Percentiles rank a stretch among this genome's conserved stretches.
Evolutionary conservation across 2,797 vertebrate species (phyloP).

Genomic region (Falco naumanni): DNA sequence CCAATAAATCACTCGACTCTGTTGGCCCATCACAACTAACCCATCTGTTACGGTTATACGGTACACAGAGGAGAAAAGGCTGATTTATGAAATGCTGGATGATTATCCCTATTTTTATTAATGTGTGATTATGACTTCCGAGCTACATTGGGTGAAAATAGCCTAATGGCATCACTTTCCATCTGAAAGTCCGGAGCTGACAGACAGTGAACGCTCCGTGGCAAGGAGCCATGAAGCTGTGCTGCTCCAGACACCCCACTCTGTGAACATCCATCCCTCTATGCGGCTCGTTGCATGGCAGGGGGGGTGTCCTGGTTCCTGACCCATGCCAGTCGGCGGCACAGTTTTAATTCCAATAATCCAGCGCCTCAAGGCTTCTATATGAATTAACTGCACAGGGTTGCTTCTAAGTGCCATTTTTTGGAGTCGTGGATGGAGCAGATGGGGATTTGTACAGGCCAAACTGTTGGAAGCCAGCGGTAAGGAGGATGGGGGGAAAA

Average conservation of each 20-base stretch:
- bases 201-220: background rate
- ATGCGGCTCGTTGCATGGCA: background rate
- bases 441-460: constrained; percentile 46
- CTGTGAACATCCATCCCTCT: background rate
- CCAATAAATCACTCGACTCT: constrained; percentile 22
- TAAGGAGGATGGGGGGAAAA: fast-evolving
- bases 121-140: constrained; percentile 2
- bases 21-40: background rate
- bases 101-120: constrained; percentile 37
- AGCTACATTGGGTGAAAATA: background rate
- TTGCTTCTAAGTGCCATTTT: constrained; percentile 14
- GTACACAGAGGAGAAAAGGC: background rate
- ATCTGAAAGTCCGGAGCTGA: background rate
- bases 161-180: background rate
- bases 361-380: background rate
- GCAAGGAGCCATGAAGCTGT: constrained; percentile 23
- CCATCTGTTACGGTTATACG: constrained; percentile 6
- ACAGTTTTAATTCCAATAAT: background rate
- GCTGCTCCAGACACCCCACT: background rate
- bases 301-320: background rate
- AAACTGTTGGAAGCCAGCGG: background rate
- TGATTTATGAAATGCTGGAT: constrained; percentile 30
- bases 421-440: constrained; percentile 8
- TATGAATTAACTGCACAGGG: background rate
- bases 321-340: fast-evolving